Percentiles rank a stretch among this genome's conserved stretches.
Evolutionary conservation across 2,888 invertebrate species (phyloP).

Genomic region (Crioceris asparagi): DNA sequence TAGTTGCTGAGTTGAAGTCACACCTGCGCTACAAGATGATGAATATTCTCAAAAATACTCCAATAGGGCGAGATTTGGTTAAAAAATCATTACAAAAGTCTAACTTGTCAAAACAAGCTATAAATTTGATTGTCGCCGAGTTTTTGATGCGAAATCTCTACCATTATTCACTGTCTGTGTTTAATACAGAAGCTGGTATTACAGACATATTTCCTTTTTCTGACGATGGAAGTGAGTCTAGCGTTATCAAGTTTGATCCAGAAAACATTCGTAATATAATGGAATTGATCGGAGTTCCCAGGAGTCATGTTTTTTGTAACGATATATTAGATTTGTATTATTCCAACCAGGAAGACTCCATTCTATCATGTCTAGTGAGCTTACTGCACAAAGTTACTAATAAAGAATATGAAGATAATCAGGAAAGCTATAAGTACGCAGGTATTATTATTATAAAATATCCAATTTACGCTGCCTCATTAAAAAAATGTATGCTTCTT

Average conservation of each 20-base stretch:
- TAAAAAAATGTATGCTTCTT: constrained; percentile 7
- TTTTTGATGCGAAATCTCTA: constrained; percentile 48
- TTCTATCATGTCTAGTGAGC: constrained; percentile 14
- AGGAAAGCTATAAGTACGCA: neutral
- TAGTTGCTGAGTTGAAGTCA: constrained; percentile 46
- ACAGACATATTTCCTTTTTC: constrained; percentile 36
- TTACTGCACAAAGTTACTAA: constrained; percentile 9
- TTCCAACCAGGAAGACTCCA: constrained; percentile 9
- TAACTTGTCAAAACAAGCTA: constrained; percentile 46
- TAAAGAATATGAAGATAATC: constrained; percentile 3
- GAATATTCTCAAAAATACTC: constrained; percentile 43
- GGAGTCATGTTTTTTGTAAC: constrained; percentile 13
- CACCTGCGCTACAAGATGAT: constrained; percentile 51
- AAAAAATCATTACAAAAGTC: constrained; percentile 31
- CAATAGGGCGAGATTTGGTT: constrained; percentile 26
- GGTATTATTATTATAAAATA: constrained; percentile 1
- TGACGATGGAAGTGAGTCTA: neutral
- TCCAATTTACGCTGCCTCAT: neutral
- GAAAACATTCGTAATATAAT: constrained; percentile 22
- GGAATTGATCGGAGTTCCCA: constrained; percentile 23
- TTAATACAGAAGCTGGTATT: constrained; percentile 46
- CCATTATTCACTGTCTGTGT: constrained; percentile 48
- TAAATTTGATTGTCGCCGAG: constrained; percentile 51
- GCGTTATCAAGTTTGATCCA: constrained; percentile 16
- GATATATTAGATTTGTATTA: constrained; percentile 14